These are phyloP conservation scores for Naja naja DNA, from an alignment of 2,113 vertebrate genomes.

Conservation along the genomic window DNA sequence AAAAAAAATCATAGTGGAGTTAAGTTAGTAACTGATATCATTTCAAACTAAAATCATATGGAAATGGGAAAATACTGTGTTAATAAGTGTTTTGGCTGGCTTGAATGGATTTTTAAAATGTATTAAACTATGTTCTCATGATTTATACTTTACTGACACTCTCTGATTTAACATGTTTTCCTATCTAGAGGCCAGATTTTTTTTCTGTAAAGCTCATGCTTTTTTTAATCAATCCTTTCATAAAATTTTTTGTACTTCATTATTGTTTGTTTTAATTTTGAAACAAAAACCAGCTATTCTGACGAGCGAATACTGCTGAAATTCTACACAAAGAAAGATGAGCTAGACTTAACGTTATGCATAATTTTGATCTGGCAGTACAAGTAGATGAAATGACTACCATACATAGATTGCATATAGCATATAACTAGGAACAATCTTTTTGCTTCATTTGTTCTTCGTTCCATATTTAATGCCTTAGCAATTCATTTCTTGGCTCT, in stretches of 20 bases:
- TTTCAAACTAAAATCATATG: background rate
- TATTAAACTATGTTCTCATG: background rate
- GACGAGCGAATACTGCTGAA: slow-evolving; percentile 33
- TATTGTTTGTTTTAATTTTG: slow-evolving; percentile 22
- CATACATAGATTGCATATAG: background rate
- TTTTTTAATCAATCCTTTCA: slow-evolving; percentile 5
- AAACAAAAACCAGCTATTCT: background rate
- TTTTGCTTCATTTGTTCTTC: background rate
- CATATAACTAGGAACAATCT: background rate
- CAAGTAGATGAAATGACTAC: background rate
- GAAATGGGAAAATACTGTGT: background rate
- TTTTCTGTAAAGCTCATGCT: background rate
- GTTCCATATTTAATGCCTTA: accelerated
- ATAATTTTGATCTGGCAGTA: slow-evolving; percentile 5
- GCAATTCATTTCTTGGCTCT: background rate
- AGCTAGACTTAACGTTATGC: slow-evolving; percentile 7
- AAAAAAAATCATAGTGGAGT: background rate
- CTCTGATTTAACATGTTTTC: background rate
- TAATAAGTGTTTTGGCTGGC: background rate
- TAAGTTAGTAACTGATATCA: background rate
- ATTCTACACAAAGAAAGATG: background rate
- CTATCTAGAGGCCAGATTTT: background rate
- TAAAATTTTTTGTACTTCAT: slow-evolving; percentile 19
- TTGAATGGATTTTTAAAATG: slow-evolving; percentile 21
- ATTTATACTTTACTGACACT: slow-evolving; percentile 25